These are phyloP conservation scores for Acrobasis suavella DNA, from an alignment of 2,888 invertebrate species.

Conservation along the genomic window DNA sequence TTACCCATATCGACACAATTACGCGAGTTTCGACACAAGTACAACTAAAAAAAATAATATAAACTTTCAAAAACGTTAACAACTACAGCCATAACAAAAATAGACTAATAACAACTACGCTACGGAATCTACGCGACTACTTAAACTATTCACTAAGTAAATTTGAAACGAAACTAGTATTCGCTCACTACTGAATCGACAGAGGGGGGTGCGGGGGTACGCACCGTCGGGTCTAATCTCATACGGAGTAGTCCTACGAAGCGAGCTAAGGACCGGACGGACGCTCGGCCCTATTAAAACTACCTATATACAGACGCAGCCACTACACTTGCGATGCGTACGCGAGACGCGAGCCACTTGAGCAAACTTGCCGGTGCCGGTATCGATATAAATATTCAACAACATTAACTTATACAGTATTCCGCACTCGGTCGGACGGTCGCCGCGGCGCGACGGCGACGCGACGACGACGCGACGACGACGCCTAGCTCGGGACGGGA, in stretches of 20 bases:
- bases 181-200: constrained; percentile 72
- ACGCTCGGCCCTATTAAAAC: constrained; percentile 54
- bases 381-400: constrained; percentile 53
- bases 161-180: constrained; percentile 76
- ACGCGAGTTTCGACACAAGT: constrained; percentile 67
- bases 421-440: constrained; percentile 33
- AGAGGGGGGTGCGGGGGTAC: constrained; percentile 46
- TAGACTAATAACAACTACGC: constrained; percentile 78
- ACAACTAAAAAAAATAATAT: constrained; percentile 74
- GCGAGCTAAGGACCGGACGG: constrained; percentile 54
- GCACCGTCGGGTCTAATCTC: constrained; percentile 51
- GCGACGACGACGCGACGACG: constrained; percentile 19
- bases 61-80: constrained; percentile 80
- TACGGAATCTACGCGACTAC: constrained; percentile 77
- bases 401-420: constrained; percentile 47
- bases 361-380: constrained; percentile 60
- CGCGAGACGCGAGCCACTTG: constrained; percentile 68
- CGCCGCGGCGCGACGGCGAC: constrained; percentile 26
- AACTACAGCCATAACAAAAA: constrained; percentile 82
- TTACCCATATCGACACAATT: constrained; percentile 59
- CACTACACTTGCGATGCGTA: constrained; percentile 65
- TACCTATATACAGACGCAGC: constrained; percentile 74
- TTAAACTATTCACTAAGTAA: constrained; percentile 76
- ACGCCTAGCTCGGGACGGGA: constrained; percentile 54
- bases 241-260: constrained; percentile 60